Conservation (phyloP, 2,797 vertebrate species). For the Toxotes lorentzi region DNA sequence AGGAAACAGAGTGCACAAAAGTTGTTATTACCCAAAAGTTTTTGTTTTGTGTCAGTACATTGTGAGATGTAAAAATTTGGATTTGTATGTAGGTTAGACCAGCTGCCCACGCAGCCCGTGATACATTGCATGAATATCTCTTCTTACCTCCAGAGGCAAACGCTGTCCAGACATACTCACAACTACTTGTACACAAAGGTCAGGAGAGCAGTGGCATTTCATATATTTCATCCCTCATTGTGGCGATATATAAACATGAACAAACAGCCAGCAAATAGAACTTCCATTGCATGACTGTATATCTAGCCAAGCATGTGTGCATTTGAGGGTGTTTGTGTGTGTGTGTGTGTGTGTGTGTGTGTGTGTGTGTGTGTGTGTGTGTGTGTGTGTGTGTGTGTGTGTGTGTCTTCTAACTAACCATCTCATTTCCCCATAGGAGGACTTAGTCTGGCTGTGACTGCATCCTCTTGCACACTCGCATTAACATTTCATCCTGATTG, state of each 20-base stretch:
- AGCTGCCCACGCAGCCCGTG: conserved; percentile 36
- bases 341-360: background rate
- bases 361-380: background rate
- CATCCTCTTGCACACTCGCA: conserved; percentile 73
- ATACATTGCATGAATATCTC: conserved; percentile 21
- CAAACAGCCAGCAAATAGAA: conserved; percentile 43
- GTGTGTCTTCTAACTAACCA: conserved; percentile 65
- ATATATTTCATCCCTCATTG: conserved; percentile 42
- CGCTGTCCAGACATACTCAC: conserved; percentile 37
- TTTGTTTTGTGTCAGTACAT: conserved; percentile 24
- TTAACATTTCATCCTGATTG: conserved; percentile 86
- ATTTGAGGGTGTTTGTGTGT: conserved; percentile 18
- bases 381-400: conserved; percentile 17
- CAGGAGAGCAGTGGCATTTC: conserved; percentile 44
- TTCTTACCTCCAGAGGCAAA: conserved; percentile 29
- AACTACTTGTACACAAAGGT: conserved; percentile 54
- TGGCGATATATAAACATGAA: conserved; percentile 21
- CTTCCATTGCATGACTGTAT: conserved; percentile 41
- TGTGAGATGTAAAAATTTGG: conserved; percentile 31
- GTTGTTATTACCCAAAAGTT: conserved; percentile 6
- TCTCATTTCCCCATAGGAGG: conserved; percentile 70
- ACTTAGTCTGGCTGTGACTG: conserved; percentile 74
- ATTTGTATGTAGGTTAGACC: conserved; percentile 16
- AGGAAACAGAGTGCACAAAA: conserved; percentile 1
- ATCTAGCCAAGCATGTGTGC: background rate